Conservation (phyloP, 2,797 vertebrate species). For the Lithobates sylvaticus region DNA sequence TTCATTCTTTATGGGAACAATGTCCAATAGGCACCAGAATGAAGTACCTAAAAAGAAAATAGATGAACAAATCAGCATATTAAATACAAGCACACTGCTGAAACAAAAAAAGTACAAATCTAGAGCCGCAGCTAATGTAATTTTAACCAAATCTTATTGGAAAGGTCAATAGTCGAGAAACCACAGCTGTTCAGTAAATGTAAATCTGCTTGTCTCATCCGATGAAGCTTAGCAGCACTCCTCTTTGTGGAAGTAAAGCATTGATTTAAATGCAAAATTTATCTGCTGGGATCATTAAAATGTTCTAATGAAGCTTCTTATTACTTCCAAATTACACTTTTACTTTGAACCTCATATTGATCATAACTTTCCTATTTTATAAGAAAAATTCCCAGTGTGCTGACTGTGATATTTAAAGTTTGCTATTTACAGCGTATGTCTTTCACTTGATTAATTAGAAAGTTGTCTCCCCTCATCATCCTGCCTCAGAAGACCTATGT, state of each 20-base stretch:
- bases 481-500: conserved; percentile 45
- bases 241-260: conserved; percentile 65
- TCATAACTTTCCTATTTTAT: conserved; percentile 56
- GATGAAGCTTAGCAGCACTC: conserved; percentile 65
- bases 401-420: conserved; percentile 55
- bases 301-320: conserved; percentile 69
- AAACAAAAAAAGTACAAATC: conserved; percentile 12
- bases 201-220: conserved; percentile 65
- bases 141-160: conserved; percentile 66
- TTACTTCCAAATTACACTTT: conserved; percentile 63
- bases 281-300: conserved; percentile 66
- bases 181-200: conserved; percentile 68
- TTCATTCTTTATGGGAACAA: conserved; percentile 98
- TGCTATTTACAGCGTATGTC: conserved; percentile 56
- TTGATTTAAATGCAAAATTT: conserved; percentile 70
- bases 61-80: not conserved
- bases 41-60: conserved; percentile 81
- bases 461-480: conserved; percentile 54
- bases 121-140: conserved; percentile 58
- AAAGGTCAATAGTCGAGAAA: conserved; percentile 68
- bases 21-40: conserved; percentile 98
- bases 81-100: conserved; percentile 61
- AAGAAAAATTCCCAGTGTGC: conserved; percentile 45
- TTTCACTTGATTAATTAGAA: conserved; percentile 62
- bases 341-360: conserved; percentile 65